phyloP scores from a whole-genome alignment of 2,888 invertebrate species.

The Aromia moschata region DNA sequence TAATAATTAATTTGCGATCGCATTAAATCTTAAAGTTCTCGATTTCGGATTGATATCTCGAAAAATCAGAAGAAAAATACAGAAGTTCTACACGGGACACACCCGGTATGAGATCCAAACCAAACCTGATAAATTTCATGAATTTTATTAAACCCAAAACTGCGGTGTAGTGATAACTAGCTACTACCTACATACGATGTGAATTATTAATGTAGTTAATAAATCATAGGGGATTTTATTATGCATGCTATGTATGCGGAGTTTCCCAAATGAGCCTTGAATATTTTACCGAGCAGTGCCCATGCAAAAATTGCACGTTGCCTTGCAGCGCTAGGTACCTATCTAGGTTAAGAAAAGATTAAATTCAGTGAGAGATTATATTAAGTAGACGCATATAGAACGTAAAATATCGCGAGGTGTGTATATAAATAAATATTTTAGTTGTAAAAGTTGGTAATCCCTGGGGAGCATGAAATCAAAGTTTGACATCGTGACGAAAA shows the following conservation, averaged over 20 bases:
- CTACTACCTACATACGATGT: not conserved
- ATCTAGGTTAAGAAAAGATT: not conserved
- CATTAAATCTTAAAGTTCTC: no score
- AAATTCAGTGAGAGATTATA: not conserved
- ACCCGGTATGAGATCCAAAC: no score
- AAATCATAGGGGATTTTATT: not conserved
- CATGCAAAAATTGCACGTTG: not conserved
- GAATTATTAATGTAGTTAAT: not conserved
- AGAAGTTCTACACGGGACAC: no score
- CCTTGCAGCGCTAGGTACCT: not conserved
- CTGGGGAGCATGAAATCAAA: no score
- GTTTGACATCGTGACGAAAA: no score
- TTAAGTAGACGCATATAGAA: no score
- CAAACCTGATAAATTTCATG: not conserved
- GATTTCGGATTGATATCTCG: no score
- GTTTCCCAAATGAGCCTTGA: constrained; percentile 1
- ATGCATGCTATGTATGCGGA: not conserved
- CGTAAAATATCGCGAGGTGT: no score
- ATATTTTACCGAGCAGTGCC: not conserved
- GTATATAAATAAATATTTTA: no score
- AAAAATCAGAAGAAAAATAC: no score
- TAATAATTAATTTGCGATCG: no score
- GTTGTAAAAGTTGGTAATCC: no score
- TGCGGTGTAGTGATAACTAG: not conserved
- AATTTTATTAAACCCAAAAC: not conserved